Percentiles rank a stretch among this genome's conserved stretches.
These are phyloP conservation scores for Phenganax marumi DNA, from an alignment of 92 coral and sea anemone species.

Conservation along the genomic window DNA sequence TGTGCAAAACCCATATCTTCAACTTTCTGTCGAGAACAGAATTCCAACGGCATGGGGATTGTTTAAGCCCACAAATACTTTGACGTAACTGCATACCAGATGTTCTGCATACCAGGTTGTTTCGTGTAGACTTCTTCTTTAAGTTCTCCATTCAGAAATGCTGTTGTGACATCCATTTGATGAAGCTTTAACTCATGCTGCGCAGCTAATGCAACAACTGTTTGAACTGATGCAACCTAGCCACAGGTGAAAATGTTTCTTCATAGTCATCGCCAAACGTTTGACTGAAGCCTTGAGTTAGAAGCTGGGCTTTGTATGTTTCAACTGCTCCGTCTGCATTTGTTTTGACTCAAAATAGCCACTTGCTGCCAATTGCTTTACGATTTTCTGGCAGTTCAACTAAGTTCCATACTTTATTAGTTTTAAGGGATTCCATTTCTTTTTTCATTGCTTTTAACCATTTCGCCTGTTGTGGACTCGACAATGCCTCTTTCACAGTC, in stretches of 20 bases:
- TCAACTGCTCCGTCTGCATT: slow-evolving; percentile 24
- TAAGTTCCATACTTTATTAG: slow-evolving; percentile 54
- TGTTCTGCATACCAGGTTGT: slow-evolving; percentile 45
- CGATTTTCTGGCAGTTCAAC: slow-evolving; percentile 55
- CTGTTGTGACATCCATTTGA: no score
- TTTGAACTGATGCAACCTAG: no score
- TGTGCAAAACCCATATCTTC: slow-evolving; percentile 46
- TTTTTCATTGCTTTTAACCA: slow-evolving; percentile 53
- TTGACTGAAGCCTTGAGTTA: slow-evolving; percentile 52
- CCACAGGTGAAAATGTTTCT: no score
- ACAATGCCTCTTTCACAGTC: no score
- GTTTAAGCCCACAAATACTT: slow-evolving; percentile 53
- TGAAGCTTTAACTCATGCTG: slow-evolving; percentile 43
- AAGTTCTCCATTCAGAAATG: no score
- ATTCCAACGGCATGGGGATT: slow-evolving; percentile 62
- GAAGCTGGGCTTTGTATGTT: slow-evolving; percentile 31
- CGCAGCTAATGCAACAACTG: no score
- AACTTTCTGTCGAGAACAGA: slow-evolving; percentile 39
- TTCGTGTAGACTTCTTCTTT: no score
- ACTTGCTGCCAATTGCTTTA: slow-evolving; percentile 54
- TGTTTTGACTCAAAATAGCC: slow-evolving; percentile 45
- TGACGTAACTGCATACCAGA: slow-evolving; percentile 18
- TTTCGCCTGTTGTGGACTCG: slow-evolving; percentile 44
- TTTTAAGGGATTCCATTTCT: no score
- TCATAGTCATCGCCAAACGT: slow-evolving; percentile 51